Percentiles rank a stretch among this genome's conserved stretches.
Conservation (phyloP, 1,140 invertebrate genomes). For the Reticulitermes speratus region DNA sequence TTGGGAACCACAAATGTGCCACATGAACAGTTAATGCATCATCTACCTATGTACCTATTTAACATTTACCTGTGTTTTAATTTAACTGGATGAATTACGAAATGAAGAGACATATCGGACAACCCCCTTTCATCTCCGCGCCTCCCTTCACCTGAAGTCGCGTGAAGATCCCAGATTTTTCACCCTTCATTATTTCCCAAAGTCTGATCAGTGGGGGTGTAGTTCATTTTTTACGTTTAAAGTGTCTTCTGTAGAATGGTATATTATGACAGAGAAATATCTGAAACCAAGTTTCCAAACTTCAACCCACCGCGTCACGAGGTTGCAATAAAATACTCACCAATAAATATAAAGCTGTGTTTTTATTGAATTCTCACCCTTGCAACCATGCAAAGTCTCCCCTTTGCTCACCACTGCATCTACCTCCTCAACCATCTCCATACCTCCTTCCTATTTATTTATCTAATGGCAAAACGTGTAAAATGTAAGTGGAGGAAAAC, state of each 20-base stretch:
- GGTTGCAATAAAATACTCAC: conserved; percentile 13
- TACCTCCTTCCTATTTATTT: no score
- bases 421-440: no score
- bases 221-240: neutral
- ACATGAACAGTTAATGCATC: neutral
- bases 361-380: neutral
- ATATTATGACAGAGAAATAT: neutral
- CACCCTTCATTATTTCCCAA: neutral
- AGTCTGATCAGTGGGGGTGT: neutral
- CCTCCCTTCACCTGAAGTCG: neutral
- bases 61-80: neutral
- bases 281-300: neutral
- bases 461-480: no score
- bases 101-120: conserved; percentile 9
- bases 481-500: no score
- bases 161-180: neutral
- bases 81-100: neutral
- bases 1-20: neutral
- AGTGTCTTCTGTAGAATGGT: neutral
- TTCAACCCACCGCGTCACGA: neutral
- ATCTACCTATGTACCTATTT: neutral
- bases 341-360: neutral
- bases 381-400: no score
- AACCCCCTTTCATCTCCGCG: neutral
- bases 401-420: no score